Conservation (phyloP, 2,797 vertebrate species). For the Aulostomus chinensis region DNA sequence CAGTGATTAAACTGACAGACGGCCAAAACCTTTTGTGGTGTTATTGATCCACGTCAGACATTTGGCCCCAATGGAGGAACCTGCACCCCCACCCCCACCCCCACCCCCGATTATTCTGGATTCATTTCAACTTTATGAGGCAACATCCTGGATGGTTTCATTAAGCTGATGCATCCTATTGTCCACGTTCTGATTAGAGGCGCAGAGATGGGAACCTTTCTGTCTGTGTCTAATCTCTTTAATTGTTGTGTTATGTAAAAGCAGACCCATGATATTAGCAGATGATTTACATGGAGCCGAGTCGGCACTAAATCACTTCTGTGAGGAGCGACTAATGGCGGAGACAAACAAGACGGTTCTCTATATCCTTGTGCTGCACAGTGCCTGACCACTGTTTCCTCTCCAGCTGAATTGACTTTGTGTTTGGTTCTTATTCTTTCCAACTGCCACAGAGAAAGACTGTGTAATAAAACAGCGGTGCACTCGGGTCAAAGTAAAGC, state of each 20-base stretch:
- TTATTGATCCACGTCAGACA: too few species aligned
- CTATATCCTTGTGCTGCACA: constrained; percentile 22
- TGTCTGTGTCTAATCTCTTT: constrained; percentile 8
- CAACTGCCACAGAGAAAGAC: constrained; percentile 37
- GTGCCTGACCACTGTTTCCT: neutral
- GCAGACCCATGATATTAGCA: constrained; percentile 6
- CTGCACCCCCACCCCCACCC: too few species aligned
- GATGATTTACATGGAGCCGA: constrained; percentile 31
- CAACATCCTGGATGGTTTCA: too few species aligned
- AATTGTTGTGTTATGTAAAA: constrained; percentile 31
- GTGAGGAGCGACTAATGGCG: constrained; percentile 28
- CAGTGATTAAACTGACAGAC: too few species aligned
- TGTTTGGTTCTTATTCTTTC: constrained; percentile 47
- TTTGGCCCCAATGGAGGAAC: too few species aligned
- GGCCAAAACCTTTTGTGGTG: too few species aligned
- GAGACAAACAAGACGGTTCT: constrained; percentile 36
- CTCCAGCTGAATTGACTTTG: constrained; percentile 40
- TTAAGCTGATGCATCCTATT: too few species aligned
- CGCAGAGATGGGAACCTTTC: too few species aligned
- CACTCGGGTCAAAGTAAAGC: constrained; percentile 56
- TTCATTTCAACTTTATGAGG: too few species aligned
- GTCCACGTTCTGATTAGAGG: too few species aligned
- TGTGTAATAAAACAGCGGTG: constrained; percentile 46
- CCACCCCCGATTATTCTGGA: too few species aligned
- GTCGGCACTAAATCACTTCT: constrained; percentile 47